Percentiles rank a stretch among this genome's conserved stretches.
These are phyloP conservation scores for Sitophilus oryzae DNA, from an alignment of 1,140 invertebrate species.

Conservation along the genomic window DNA sequence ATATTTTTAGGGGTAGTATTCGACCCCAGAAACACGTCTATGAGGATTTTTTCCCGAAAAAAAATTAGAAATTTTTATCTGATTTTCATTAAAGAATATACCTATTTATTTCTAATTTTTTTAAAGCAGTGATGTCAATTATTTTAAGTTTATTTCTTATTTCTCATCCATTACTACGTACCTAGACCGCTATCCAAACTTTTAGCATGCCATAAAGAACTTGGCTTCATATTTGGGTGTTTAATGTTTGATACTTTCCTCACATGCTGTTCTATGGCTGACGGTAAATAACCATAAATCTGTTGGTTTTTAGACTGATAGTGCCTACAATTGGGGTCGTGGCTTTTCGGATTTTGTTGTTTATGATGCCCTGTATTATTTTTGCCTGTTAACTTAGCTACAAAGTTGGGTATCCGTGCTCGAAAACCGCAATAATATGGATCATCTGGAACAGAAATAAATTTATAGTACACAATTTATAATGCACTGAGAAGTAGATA, in stretches of 20 bases:
- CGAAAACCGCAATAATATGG: constrained; percentile 85
- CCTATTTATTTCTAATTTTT: too few relatives aligned
- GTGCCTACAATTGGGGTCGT: not conserved
- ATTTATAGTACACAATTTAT: not conserved
- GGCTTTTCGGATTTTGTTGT: not conserved
- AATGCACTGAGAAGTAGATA: too few relatives aligned
- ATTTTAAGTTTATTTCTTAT: too few relatives aligned
- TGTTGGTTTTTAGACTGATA: constrained; percentile 1
- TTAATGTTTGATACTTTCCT: constrained; percentile 17
- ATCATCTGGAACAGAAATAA: constrained; percentile 55
- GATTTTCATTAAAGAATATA: too few relatives aligned
- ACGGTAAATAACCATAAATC: constrained; percentile 12
- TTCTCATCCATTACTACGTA: too few relatives aligned
- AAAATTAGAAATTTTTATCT: too few relatives aligned
- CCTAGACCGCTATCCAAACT: constrained; percentile 24
- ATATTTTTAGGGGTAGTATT: not conserved
- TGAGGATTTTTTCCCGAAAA: too few relatives aligned
- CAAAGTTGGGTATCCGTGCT: constrained; percentile 76
- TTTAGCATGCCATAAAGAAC: constrained; percentile 13
- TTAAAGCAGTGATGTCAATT: too few relatives aligned
- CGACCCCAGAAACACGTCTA: not conserved
- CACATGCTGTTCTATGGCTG: constrained; percentile 17
- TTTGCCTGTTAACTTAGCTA: constrained; percentile 50
- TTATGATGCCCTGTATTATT: not conserved
- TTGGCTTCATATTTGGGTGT: constrained; percentile 4